Base-by-base conservation (phyloP, 2,888 invertebrate species). In the Drosophila algonquin region DNA sequence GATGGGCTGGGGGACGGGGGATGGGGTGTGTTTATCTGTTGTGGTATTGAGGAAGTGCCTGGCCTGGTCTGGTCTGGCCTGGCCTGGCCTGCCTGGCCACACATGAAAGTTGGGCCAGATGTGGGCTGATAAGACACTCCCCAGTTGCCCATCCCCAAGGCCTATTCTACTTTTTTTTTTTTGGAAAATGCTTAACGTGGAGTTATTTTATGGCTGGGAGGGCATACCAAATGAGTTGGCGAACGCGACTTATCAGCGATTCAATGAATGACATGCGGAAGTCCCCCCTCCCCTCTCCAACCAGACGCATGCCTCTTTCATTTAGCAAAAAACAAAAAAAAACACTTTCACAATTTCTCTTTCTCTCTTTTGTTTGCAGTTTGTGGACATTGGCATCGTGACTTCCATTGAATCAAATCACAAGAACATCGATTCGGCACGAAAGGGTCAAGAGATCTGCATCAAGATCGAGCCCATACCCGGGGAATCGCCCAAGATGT, bases 401-500 rank as follows among this genome's bases (percentile, higher is more conserved):
- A 97, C 98, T 53, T 98, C 98, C 67, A 96, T 99, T 89, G 98
- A 99, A 93, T 94, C 95, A 87, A 99, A 99, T 93, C 98, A 99
- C 93, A 99, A 99, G 92, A 93, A 95, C 57, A 96, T 99, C 81
- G 98, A 99, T 76, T 94, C 94, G n/a, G 99, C 99, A 12, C 94
- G 97, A 77, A 98, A 98, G 92, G 99, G 99, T 0, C 96, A 97
- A 93, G 98, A 98, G 93, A 97, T 98, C 46, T 98, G 98, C 93
- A 95, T 98, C 90, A 99, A 99, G 94, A 99, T 99, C 81, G 99
- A 99, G 87, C 97, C 98, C 32, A 95, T 97, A 55, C 97, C 98
- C 16, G 99, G 99, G n/a, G 99, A 99, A 92, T 96, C 99, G 54
- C 99, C 99, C 53, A 99, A 99, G 93, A 96, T 99, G 96, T 98